phyloP scores from a whole-genome alignment of 1,140 invertebrate genomes.

The Paramacrobiotus metropolitanus region DNA sequence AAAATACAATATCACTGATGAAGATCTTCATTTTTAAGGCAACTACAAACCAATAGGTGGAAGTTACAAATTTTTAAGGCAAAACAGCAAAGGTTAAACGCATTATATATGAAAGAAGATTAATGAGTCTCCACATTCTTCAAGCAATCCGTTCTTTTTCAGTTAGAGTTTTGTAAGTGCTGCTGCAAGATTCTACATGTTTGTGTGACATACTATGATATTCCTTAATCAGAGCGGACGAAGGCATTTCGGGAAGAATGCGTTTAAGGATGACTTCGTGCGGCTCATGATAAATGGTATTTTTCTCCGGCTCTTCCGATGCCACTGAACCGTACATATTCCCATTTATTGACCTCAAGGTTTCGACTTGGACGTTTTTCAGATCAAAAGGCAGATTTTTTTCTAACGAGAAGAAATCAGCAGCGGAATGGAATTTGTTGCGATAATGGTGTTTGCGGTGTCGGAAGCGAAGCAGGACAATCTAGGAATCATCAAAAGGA shows the following conservation, averaged over 20 bases:
- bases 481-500: neutral
- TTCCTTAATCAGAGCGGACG: neutral
- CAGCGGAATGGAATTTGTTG: neutral
- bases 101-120: no score
- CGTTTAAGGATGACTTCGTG: neutral
- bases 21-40: neutral
- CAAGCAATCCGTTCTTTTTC: no score
- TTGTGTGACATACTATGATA: conserved; percentile 1
- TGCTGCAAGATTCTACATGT: no score
- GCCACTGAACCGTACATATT: neutral
- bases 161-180: no score
- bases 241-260: neutral
- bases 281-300: neutral
- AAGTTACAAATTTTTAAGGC: no score
- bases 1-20: neutral
- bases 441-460: neutral
- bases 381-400: neutral
- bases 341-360: neutral
- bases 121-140: no score
- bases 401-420: neutral
- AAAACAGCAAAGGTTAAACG: no score
- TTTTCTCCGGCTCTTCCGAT: neutral
- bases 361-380: neutral
- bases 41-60: neutral
- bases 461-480: neutral